Evolutionary conservation across 1,140 invertebrate genomes (phyloP).

Genomic region (Octopus bimaculoides): DNA sequence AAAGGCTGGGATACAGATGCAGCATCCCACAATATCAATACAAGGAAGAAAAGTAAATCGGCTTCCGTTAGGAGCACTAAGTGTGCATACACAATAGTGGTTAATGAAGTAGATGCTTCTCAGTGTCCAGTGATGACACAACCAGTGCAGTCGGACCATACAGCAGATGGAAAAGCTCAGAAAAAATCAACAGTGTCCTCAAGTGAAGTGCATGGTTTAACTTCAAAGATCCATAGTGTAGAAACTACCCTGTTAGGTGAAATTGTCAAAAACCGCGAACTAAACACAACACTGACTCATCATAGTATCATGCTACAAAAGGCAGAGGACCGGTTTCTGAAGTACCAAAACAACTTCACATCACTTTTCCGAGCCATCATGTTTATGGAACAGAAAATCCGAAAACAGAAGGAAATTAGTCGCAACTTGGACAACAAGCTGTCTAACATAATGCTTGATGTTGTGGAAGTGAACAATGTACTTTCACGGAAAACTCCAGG

Average conservation of each 20-base stretch:
- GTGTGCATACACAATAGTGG: slow-evolving; percentile 41
- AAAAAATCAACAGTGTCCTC: neutral
- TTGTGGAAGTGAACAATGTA: slow-evolving; percentile 49
- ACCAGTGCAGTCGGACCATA: slow-evolving; percentile 8
- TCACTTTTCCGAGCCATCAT: slow-evolving; percentile 42
- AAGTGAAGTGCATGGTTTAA: slow-evolving; percentile 18
- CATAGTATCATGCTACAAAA: slow-evolving; percentile 34
- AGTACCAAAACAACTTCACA: slow-evolving; percentile 42
- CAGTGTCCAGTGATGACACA: slow-evolving; percentile 35
- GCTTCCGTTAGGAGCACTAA: neutral
- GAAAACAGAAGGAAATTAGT: slow-evolving; percentile 37
- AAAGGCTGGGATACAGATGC: no score
- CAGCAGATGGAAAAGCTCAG: neutral
- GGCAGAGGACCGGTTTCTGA: slow-evolving; percentile 30
- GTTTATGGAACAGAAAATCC: slow-evolving; percentile 36
- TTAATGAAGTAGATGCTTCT: slow-evolving; percentile 44
- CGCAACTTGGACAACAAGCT: slow-evolving; percentile 47
- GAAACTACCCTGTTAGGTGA: slow-evolving; percentile 41
- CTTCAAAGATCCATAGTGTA: slow-evolving; percentile 32
- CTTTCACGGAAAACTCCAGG: slow-evolving; percentile 34
- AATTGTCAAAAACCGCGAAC: slow-evolving; percentile 37
- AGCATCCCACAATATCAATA: no score
- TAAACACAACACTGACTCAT: slow-evolving; percentile 42
- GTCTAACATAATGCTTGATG: slow-evolving; percentile 45
- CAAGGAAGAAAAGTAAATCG: neutral